Conservation (phyloP, 2,888 invertebrate species). For the Meteorus colon region DNA sequence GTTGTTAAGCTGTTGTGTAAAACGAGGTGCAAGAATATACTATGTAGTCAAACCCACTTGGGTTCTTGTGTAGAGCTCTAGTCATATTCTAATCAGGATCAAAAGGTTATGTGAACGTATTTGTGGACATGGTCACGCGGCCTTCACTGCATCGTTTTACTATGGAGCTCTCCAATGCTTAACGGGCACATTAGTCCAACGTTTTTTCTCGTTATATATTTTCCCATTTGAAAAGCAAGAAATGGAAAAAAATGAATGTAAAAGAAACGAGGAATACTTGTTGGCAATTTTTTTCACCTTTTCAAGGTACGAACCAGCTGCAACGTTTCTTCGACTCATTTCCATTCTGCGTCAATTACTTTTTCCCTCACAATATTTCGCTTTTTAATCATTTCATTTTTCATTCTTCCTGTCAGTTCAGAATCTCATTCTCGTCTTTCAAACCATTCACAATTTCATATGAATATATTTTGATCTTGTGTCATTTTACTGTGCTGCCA, state of each 20-base stretch:
- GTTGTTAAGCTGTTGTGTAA: constrained; percentile 21
- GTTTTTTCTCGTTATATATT: constrained; percentile 46
- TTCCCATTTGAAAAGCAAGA: constrained; percentile 35
- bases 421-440: too few relatives aligned
- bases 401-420: not conserved
- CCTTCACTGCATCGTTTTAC: constrained; percentile 54
- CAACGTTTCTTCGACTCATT: not conserved
- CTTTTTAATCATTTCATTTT: not conserved
- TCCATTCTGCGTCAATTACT: not conserved
- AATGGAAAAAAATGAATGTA: constrained; percentile 30
- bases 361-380: constrained; percentile 5
- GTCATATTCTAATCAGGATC: constrained; percentile 72
- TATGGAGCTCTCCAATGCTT: constrained; percentile 39
- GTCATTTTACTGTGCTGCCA: not conserved
- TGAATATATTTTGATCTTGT: too few relatives aligned
- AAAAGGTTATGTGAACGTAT: constrained; percentile 72
- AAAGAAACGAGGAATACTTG: constrained; percentile 54
- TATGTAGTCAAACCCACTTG: constrained; percentile 34
- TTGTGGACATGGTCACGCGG: constrained; percentile 61
- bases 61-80: constrained; percentile 48
- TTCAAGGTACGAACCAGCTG: constrained; percentile 15
- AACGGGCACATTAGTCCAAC: constrained; percentile 45
- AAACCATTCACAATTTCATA: too few relatives aligned
- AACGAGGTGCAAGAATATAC: constrained; percentile 28
- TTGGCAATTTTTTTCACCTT: constrained; percentile 65